Conservation (phyloP, 2,797 vertebrate genomes). For the Chaetophractus vellerosus region DNA sequence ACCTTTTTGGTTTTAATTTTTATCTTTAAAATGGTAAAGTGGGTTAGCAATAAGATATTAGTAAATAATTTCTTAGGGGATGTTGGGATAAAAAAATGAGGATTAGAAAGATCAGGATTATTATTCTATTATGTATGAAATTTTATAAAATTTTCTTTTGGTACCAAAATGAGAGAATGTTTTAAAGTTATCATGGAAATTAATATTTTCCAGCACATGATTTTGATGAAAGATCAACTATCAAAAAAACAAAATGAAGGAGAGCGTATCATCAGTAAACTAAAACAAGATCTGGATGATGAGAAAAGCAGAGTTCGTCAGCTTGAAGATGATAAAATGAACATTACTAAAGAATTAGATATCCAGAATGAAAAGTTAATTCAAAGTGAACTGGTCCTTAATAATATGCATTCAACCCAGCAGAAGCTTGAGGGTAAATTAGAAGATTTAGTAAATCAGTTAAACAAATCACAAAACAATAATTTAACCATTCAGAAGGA, state of each 20-base stretch:
- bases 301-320: conserved; percentile 88
- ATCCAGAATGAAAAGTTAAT: conserved; percentile 92
- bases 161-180: conserved; percentile 50
- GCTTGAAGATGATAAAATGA: conserved; percentile 89
- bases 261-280: conserved; percentile 88
- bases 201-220: conserved; percentile 93
- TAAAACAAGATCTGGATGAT: conserved; percentile 90
- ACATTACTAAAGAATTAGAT: conserved; percentile 91
- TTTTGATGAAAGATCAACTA: conserved; percentile 95
- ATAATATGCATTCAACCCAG: conserved; percentile 93
- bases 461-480: conserved; percentile 91
- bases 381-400: conserved; percentile 93
- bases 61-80: conserved; percentile 40
- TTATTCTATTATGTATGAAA: conserved; percentile 23
- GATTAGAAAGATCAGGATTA: conserved; percentile 55
- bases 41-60: conserved; percentile 14
- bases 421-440: conserved; percentile 92
- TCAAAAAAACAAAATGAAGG: conserved; percentile 92
- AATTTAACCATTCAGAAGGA: conserved; percentile 90
- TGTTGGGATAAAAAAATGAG: neutral
- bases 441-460: conserved; percentile 92
- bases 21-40: conserved; percentile 30
- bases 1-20: conserved; percentile 54
- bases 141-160: conserved; percentile 54
- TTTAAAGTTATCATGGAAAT: conserved; percentile 66